These are phyloP conservation scores for Drosophila neoperkinsi DNA, from an alignment of 2,888 invertebrate genomes.

Conservation along the genomic window DNA sequence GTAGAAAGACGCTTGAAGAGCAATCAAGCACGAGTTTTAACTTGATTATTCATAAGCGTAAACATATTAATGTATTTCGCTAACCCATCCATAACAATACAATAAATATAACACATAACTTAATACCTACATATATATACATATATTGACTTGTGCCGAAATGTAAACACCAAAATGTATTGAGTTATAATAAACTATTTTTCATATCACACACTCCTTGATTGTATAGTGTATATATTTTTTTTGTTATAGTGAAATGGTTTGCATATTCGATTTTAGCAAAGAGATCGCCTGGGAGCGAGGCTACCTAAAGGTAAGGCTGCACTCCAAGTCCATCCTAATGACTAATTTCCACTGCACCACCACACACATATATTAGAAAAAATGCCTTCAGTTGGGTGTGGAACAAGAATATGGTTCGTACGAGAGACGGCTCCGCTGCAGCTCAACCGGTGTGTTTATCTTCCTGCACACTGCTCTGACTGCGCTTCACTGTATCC, in stretches of 20 bases:
- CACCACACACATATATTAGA: constrained; percentile 6
- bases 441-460: constrained; percentile 33
- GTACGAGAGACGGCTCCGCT: constrained; percentile 46
- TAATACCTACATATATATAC: background rate
- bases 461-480: constrained; percentile 34
- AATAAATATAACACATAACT: background rate
- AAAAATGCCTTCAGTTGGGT: constrained; percentile 40
- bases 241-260: background rate
- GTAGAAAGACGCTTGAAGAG: too few species aligned
- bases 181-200: background rate
- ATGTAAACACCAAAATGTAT: background rate
- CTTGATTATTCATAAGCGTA: too few species aligned
- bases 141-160: background rate
- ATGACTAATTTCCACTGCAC: background rate
- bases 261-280: constrained; percentile 19
- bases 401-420: constrained; percentile 45
- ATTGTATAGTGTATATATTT: background rate
- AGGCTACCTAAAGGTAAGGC: constrained; percentile 34
- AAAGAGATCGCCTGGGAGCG: constrained; percentile 41
- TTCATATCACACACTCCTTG: constrained; percentile 17
- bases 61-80: too few species aligned
- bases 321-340: too few species aligned
- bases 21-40: too few species aligned
- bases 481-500: constrained; percentile 14
- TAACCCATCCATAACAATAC: too few species aligned